phyloP scores from a whole-genome alignment of 2,797 vertebrate genomes.

The Pristis pectinata region DNA sequence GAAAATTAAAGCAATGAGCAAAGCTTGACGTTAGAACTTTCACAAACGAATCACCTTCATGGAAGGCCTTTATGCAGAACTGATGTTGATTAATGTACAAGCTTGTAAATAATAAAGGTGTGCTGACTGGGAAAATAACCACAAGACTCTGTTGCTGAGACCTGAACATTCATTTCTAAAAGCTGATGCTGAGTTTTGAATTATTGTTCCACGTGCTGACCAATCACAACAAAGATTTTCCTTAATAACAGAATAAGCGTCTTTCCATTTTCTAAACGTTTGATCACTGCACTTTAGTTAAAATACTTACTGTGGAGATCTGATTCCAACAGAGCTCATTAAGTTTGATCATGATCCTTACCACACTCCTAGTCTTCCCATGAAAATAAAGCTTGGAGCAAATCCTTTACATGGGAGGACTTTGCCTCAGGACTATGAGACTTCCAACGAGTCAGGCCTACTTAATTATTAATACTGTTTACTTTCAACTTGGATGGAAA shows the following conservation, averaged over 20 bases:
- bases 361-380: neutral
- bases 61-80: neutral
- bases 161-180: neutral
- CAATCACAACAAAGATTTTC: neutral
- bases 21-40: neutral
- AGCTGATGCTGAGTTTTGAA: neutral
- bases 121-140: neutral
- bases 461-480: constrained; percentile 24
- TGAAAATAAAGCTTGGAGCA: neutral
- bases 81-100: neutral
- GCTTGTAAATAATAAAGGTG: neutral
- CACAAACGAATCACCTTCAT: neutral
- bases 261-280: neutral
- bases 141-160: neutral
- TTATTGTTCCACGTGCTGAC: neutral
- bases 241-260: neutral
- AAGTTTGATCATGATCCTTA: neutral
- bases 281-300: neutral
- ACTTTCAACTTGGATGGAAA: neutral
- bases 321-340: neutral
- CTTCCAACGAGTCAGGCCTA: neutral
- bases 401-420: neutral
- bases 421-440: neutral
- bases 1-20: neutral
- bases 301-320: neutral